Percentiles rank a stretch among this genome's conserved stretches.
Conservation (phyloP, 2,888 invertebrate species). For the Oligia latruncula region DNA sequence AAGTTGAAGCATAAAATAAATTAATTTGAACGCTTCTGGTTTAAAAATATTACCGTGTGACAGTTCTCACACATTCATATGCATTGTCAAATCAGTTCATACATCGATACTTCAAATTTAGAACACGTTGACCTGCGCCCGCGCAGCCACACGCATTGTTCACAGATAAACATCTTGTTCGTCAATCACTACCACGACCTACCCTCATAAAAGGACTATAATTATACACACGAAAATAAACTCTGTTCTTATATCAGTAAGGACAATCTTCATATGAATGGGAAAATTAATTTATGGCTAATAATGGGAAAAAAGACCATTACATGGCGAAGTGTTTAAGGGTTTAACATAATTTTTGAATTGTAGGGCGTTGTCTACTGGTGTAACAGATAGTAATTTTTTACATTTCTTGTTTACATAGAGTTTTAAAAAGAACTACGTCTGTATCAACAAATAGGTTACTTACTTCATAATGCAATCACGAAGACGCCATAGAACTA, state of each 20-base stretch:
- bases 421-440: neutral
- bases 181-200: constrained; percentile 80
- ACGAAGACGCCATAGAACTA: neutral
- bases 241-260: constrained; percentile 21
- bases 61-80: constrained; percentile 68
- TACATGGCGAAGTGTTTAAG: constrained; percentile 71
- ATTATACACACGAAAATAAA: constrained; percentile 24
- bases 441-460: neutral
- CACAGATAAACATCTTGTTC: constrained; percentile 84
- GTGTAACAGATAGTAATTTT: constrained; percentile 33
- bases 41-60: constrained; percentile 52
- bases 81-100: constrained; percentile 72
- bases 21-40: neutral
- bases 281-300: constrained; percentile 69
- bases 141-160: constrained; percentile 86
- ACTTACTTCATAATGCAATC: neutral
- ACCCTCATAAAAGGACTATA: constrained; percentile 67
- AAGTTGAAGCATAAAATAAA: neutral
- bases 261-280: constrained; percentile 12
- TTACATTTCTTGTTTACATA: constrained; percentile 10
- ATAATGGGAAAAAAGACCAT: constrained; percentile 75
- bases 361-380: constrained; percentile 67
- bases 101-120: constrained; percentile 77
- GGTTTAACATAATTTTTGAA: constrained; percentile 74
- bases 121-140: constrained; percentile 69